Evolutionary conservation across 2,113 vertebrate species (phyloP).

Genomic region (Stercorarius parasiticus): DNA sequence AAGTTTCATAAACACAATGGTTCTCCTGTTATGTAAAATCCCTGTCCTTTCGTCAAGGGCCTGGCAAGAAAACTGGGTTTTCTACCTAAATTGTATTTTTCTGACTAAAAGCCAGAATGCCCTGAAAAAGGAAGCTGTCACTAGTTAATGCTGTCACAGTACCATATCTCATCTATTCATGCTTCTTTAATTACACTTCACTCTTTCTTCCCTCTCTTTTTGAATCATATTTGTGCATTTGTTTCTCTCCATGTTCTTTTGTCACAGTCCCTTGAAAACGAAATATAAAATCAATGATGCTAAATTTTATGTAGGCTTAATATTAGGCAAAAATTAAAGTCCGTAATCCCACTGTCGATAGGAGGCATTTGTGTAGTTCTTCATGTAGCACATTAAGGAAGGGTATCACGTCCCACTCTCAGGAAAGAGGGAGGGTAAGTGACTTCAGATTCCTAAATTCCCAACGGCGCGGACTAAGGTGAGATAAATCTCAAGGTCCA

Average conservation of each 20-base stretch:
- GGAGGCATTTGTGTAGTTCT: not conserved
- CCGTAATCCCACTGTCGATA: not conserved
- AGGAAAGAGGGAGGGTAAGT: too few species aligned
- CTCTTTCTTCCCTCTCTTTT: not conserved
- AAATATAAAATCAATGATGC: constrained; percentile 16
- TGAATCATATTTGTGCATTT: not conserved
- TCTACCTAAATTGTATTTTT: not conserved
- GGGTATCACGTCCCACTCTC: too few species aligned
- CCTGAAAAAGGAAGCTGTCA: not conserved
- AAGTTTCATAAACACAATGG: not conserved
- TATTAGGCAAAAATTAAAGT: not conserved
- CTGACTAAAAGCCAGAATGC: not conserved
- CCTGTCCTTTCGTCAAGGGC: not conserved
- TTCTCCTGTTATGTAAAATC: not conserved
- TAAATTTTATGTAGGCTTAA: not conserved
- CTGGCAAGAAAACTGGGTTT: not conserved
- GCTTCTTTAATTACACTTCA: not conserved
- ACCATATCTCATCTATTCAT: not conserved
- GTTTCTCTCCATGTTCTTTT: not conserved
- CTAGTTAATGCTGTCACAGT: not conserved
- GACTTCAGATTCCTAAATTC: too few species aligned
- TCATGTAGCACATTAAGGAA: not conserved
- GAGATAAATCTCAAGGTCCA: too few species aligned
- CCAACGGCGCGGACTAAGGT: too few species aligned
- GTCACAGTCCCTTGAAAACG: not conserved